Evolutionary conservation across 2,888 invertebrate genomes (phyloP).

Genomic region (Adelphocoris suturalis): DNA sequence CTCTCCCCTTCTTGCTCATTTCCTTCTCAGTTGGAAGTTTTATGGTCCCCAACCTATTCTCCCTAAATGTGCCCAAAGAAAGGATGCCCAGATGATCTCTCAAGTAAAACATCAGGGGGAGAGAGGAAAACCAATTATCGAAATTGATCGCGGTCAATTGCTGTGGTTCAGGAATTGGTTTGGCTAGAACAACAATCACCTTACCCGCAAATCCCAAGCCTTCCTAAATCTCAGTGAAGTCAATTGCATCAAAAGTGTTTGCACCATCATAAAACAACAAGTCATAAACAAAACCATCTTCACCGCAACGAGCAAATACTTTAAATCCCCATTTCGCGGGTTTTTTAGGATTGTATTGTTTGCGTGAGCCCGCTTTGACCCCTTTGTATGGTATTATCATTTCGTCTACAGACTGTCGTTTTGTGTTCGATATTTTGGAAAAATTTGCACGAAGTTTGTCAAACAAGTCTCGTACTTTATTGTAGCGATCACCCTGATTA

Average conservation of each 20-base stretch:
- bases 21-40: constrained; percentile 38
- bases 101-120: constrained; percentile 65
- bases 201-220: constrained; percentile 76
- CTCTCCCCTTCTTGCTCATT: no score
- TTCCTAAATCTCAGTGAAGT: constrained; percentile 76
- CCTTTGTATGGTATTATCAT: constrained; percentile 61
- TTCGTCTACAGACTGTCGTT: no score
- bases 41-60: constrained; percentile 43
- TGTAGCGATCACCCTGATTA: no score
- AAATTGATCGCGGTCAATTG: constrained; percentile 74
- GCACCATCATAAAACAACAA: constrained; percentile 77
- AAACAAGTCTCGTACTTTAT: no score
- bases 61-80: constrained; percentile 72
- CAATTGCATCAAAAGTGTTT: constrained; percentile 76
- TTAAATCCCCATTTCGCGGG: constrained; percentile 60
- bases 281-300: constrained; percentile 77
- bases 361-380: constrained; percentile 11
- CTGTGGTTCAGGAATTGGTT: constrained; percentile 74
- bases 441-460: no score
- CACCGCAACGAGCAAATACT: constrained; percentile 77
- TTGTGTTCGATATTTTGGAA: no score
- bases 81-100: constrained; percentile 73
- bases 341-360: constrained; percentile 51
- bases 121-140: constrained; percentile 75
- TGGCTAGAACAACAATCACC: constrained; percentile 76